Percentiles rank a stretch among this genome's conserved stretches.
phyloP scores from a whole-genome alignment of 2,113 vertebrate species.

The Micromys minutus region DNA sequence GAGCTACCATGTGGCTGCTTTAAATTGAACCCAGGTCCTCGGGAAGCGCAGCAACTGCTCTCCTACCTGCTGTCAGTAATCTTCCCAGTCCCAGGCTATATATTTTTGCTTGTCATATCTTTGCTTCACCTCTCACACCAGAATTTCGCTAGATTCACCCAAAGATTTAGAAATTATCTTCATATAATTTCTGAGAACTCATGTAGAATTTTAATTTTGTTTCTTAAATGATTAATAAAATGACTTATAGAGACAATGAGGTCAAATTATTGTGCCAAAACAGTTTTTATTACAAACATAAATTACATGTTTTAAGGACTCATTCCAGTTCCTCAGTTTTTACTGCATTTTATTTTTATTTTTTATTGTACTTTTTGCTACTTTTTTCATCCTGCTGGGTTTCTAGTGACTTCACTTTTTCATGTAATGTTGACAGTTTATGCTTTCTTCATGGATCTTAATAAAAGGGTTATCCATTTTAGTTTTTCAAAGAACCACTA shows the following conservation, averaged over 20 bases:
- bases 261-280: background rate
- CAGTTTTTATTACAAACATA: background rate
- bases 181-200: background rate
- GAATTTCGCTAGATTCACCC: background rate
- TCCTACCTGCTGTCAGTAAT: too few species aligned
- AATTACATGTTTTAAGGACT: too few species aligned
- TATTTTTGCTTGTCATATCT: background rate
- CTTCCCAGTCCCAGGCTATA: too few species aligned
- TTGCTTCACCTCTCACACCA: background rate
- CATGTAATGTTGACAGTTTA: background rate
- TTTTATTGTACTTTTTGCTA: background rate
- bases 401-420: background rate
- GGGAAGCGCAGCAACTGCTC: background rate
- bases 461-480: background rate
- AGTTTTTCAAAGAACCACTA: background rate
- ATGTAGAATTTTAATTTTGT: background rate
- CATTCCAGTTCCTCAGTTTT: conserved; percentile 12
- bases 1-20: background rate
- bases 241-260: background rate
- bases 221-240: conserved; percentile 21
- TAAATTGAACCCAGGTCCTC: background rate
- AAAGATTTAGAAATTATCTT: background rate
- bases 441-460: conserved; percentile 15
- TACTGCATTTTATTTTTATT: too few species aligned
- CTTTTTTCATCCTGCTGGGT: background rate